Conservation (phyloP, 2,888 invertebrate species). For the Pilophorus perplexus region DNA sequence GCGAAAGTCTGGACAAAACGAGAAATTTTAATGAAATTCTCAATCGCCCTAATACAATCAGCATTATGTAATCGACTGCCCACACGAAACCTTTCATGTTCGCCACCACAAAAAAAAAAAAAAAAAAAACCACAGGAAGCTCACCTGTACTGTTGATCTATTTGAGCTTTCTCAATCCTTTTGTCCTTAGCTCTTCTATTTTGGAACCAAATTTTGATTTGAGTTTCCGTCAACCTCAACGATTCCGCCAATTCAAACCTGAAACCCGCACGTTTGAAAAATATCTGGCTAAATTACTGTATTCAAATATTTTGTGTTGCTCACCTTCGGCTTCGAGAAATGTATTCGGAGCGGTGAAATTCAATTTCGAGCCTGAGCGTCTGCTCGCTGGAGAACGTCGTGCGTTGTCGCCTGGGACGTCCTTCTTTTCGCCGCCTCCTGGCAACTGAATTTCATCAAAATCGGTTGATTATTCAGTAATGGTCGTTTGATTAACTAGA, state of each 20-base stretch:
- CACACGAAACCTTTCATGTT: slow-evolving; percentile 4
- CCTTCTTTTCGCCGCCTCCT: slow-evolving; percentile 82
- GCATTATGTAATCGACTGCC: slow-evolving; percentile 5
- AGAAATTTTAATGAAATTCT: slow-evolving; percentile 12
- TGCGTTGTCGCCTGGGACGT: slow-evolving; percentile 82
- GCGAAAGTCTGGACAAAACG: background rate
- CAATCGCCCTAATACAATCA: slow-evolving; percentile 14
- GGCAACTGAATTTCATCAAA: slow-evolving; percentile 66
- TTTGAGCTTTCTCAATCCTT: slow-evolving; percentile 90
- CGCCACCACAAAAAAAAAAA: background rate
- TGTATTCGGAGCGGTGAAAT: slow-evolving; percentile 88
- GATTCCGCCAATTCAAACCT: slow-evolving; percentile 70
- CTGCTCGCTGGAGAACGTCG: slow-evolving; percentile 92
- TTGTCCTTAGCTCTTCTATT: slow-evolving; percentile 95
- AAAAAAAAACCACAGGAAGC: too few relatives aligned
- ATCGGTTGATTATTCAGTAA: background rate
- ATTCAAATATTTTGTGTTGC: background rate
- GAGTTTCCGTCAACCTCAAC: slow-evolving; percentile 68
- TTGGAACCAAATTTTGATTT: slow-evolving; percentile 91
- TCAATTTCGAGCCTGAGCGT: slow-evolving; percentile 86
- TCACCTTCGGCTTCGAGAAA: slow-evolving; percentile 73
- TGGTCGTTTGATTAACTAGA: slow-evolving; percentile 20
- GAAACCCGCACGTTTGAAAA: background rate
- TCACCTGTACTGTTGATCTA: slow-evolving; percentile 92
- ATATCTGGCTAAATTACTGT: background rate